Evolutionary conservation across 2,113 vertebrate genomes (phyloP), one percentile per base, ranked within the genome.

Genomic region (Plecturocebus donacophilus): DNA sequence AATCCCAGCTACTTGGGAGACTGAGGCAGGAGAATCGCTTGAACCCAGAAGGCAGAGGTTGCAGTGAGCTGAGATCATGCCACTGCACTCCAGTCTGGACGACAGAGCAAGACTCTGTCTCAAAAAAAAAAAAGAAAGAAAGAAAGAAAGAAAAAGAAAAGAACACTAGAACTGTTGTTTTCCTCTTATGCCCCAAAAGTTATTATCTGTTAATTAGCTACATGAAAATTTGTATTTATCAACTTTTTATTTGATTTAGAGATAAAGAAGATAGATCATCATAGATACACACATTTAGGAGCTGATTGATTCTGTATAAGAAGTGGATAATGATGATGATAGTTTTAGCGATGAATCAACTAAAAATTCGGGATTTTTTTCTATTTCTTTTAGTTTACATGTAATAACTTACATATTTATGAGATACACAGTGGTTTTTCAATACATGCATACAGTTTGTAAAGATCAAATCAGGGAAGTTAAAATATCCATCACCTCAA

Each of bases 121-220:
- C 27, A 42, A 42, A 42, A 42, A 64, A 64, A 64, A 64, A 58
- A 8, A 56, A 56, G 8, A 56, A 56, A 56, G 21, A 30, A 17
- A 52, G 14, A 17, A 52, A 52, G 3, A 52, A 52, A 52, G 14
- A 17, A 95, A 97, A 68, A 68, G 32, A 68, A 68, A 95, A 98
- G 82, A 94, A 98, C 95, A 89, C 4, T 9, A 76, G 96, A 92
- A 79, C 40, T 93, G 70, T 93, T 97, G 68, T 38, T 87, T 92
- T 92, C 95, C 70, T 85, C 45, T 96, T 54, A 94, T 77, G 68
- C 93, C 40, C 91, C 77, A 71, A 92, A 98, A 96, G 68, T 97
- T 96, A 47, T 97, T 98, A 84, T 92, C 49, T 17, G 85, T 94
- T 79, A 94, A 98, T 94, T 92, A 98, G 79, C 92, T 93, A 0